Percentiles rank a stretch among this genome's conserved stretches.
Conservation (phyloP, 2,797 vertebrate species). For the Novumbra hubbsi region DNA sequence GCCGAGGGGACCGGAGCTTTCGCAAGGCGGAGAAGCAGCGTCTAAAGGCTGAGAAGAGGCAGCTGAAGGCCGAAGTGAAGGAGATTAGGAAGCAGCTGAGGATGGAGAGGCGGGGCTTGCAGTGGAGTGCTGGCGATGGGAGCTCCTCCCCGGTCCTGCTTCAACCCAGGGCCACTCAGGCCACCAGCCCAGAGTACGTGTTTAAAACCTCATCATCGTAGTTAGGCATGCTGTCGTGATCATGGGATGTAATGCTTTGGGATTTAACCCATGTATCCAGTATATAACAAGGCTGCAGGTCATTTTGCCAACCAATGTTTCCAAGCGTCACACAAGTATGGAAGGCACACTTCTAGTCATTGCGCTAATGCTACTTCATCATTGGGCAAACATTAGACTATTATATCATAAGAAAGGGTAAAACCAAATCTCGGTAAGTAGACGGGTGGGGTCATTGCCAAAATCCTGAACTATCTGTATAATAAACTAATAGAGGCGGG, state of each 20-base stretch:
- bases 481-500: too few relatives aligned
- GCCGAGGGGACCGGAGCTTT: slow-evolving; percentile 90
- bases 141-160: slow-evolving; percentile 73
- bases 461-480: background rate
- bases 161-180: slow-evolving; percentile 72
- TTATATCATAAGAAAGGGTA: too few relatives aligned
- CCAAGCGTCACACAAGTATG: too few relatives aligned
- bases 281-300: too few relatives aligned
- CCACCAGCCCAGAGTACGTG: slow-evolving; percentile 79
- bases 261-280: too few relatives aligned
- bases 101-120: slow-evolving; percentile 88
- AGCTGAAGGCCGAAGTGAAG: slow-evolving; percentile 92
- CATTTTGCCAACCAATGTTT: too few relatives aligned
- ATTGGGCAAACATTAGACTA: too few relatives aligned
- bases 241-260: background rate
- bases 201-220: background rate
- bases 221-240: background rate
- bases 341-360: too few relatives aligned
- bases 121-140: slow-evolving; percentile 82
- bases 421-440: too few relatives aligned
- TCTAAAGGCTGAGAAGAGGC: slow-evolving; percentile 90
- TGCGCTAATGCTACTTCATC: too few relatives aligned
- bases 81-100: slow-evolving; percentile 94
- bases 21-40: slow-evolving; percentile 94
- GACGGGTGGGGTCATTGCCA: too few relatives aligned